Percentiles rank a stretch among this genome's conserved stretches.
phyloP scores from a whole-genome alignment of 2,113 vertebrate species.

The Aphyosemion australe region DNA sequence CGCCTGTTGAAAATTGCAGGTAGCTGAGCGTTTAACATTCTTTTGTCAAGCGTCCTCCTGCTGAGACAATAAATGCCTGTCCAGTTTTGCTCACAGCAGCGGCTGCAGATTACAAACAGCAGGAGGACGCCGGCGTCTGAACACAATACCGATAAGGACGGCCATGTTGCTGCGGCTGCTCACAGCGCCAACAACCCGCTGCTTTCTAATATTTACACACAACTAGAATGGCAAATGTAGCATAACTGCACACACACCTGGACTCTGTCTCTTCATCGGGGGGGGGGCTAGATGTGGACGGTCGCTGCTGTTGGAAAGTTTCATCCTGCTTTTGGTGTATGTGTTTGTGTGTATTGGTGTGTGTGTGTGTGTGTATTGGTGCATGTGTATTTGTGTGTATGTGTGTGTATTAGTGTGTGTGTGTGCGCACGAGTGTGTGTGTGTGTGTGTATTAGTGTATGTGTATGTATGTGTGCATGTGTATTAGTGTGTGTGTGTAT shows the following conservation, averaged over 20 bases:
- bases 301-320: conserved; percentile 55
- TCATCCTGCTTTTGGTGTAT: conserved; percentile 29
- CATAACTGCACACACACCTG: conserved; percentile 76
- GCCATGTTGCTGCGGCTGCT: conserved; percentile 85
- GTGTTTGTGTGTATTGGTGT: no score
- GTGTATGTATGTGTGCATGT: no score
- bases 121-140: conserved; percentile 87
- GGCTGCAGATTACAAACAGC: conserved; percentile 98
- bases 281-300: conserved; percentile 53
- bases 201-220: conserved; percentile 99
- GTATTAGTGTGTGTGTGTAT: no score
- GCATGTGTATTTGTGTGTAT: no score
- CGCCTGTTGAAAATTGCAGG: conserved; percentile 90
- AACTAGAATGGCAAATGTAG: conserved; percentile 90
- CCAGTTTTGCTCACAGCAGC: conserved; percentile 97
- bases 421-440: no score
- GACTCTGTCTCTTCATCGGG: conserved; percentile 56
- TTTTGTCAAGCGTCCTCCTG: conserved; percentile 91
- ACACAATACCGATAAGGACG: conserved; percentile 94
- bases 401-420: no score
- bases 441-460: no score
- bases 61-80: conserved; percentile 99
- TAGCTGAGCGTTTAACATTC: conserved; percentile 92
- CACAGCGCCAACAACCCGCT: conserved; percentile 90
- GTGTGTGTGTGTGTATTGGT: no score